Conservation (phyloP, 2,888 invertebrate genomes). For the Eristalis tenax region DNA sequence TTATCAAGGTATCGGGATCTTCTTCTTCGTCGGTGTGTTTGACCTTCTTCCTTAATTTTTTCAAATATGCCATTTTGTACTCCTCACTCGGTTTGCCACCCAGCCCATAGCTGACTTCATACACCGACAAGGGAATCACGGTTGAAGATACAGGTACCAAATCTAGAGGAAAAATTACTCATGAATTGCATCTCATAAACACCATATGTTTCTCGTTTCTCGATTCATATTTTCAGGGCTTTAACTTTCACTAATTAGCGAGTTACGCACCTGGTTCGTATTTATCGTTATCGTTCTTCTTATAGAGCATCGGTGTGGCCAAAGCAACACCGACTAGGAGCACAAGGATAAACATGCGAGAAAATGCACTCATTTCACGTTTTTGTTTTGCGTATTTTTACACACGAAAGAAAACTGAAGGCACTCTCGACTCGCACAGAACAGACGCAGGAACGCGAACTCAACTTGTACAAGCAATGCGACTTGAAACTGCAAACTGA, state of each 20-base stretch:
- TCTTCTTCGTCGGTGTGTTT: conserved; percentile 75
- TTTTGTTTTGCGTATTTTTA: background rate
- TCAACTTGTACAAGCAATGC: conserved; percentile 53
- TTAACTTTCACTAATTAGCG: conserved; percentile 36
- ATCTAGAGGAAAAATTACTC: conserved; percentile 80
- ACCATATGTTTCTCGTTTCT: background rate
- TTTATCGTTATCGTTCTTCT: conserved; percentile 82
- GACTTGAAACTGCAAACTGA: conserved; percentile 64
- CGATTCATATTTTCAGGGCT: conserved; percentile 10
- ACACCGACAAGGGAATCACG: conserved; percentile 85
- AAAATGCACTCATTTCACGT: conserved; percentile 41
- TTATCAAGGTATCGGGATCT: conserved; percentile 79
- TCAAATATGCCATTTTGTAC: conserved; percentile 80
- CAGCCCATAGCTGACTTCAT: conserved; percentile 84
- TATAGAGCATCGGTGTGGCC: conserved; percentile 81
- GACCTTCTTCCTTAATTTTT: conserved; percentile 80
- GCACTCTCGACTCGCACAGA: conserved; percentile 20
- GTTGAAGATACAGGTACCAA: conserved; percentile 86
- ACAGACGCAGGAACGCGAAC: conserved; percentile 15
- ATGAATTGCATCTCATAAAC: background rate
- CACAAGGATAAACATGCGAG: conserved; percentile 44
- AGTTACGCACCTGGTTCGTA: conserved; percentile 82
- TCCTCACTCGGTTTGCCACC: conserved; percentile 81
- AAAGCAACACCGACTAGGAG: conserved; percentile 62
- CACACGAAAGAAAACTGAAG: conserved; percentile 14